Evolutionary conservation across 2,888 invertebrate species (phyloP).

Genomic region (Campoplex capitator): DNA sequence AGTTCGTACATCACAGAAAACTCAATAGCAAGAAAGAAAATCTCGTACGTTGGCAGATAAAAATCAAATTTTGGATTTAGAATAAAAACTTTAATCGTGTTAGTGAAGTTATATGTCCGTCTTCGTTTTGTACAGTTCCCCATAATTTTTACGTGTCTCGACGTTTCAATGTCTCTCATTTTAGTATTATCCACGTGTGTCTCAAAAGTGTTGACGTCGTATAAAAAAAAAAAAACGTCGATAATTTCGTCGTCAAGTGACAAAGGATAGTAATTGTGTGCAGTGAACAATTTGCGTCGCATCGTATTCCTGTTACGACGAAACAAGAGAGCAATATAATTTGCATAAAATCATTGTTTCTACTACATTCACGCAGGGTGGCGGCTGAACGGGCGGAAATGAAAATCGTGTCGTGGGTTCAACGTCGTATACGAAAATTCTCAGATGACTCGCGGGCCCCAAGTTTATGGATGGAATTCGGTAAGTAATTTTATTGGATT

Average conservation of each 20-base stretch:
- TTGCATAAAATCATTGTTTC: conserved; percentile 12
- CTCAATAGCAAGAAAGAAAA: no score
- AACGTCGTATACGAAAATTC: conserved; percentile 8
- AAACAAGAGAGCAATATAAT: background rate
- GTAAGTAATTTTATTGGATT: conserved; percentile 57
- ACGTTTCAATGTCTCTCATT: background rate
- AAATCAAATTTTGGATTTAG: no score
- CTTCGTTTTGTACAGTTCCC: no score
- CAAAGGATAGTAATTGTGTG: conserved; percentile 5
- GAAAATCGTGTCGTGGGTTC: conserved; percentile 8
- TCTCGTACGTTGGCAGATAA: no score
- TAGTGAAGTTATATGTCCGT: no score
- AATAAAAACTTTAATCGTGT: no score
- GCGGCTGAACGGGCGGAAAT: conserved; percentile 19
- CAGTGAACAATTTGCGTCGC: conserved; percentile 16
- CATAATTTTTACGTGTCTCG: background rate
- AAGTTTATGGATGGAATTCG: conserved; percentile 38
- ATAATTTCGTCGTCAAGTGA: background rate
- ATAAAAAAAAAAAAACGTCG: background rate
- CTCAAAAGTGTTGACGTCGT: background rate
- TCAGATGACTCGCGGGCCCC: background rate
- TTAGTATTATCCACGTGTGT: background rate
- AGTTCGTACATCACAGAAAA: no score
- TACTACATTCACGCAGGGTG: conserved; percentile 1
- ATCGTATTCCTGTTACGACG: background rate